Conservation (phyloP, 2,113 vertebrate species). For the Talpa occidentalis region DNA sequence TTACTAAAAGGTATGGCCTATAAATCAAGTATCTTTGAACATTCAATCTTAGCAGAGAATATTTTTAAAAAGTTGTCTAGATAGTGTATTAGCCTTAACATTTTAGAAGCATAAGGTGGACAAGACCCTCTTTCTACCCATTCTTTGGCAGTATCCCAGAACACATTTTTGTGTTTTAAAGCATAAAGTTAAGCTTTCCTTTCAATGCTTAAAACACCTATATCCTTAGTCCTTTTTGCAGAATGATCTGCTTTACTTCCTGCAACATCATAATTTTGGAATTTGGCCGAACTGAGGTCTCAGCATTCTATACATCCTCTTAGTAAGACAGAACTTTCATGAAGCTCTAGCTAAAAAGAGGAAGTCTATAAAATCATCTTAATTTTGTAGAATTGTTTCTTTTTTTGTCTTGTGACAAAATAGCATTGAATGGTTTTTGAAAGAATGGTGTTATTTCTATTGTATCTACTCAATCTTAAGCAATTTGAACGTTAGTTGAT, state of each 20-base stretch:
- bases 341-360: neutral
- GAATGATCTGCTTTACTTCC: neutral
- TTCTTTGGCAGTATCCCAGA: neutral
- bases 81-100: neutral
- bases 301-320: neutral
- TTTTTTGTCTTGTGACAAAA: neutral
- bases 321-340: neutral
- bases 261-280: neutral
- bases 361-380: slow-evolving; percentile 21
- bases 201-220: neutral
- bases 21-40: neutral
- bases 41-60: neutral
- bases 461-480: neutral
- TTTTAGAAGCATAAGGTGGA: neutral
- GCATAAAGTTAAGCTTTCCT: neutral
- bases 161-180: neutral
- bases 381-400: slow-evolving; percentile 6
- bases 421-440: slow-evolving; percentile 29
- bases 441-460: neutral
- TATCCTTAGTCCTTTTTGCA: slow-evolving; percentile 2
- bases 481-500: slow-evolving; percentile 27
- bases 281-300: neutral
- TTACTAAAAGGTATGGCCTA: neutral
- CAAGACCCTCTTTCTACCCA: neutral
- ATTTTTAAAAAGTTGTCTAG: slow-evolving; percentile 1